A percentile compares a stretch with the other conserved stretches of the same genome.
Conservation (phyloP, 2,797 vertebrate genomes). For the Knipowitschia caucasica region DNA sequence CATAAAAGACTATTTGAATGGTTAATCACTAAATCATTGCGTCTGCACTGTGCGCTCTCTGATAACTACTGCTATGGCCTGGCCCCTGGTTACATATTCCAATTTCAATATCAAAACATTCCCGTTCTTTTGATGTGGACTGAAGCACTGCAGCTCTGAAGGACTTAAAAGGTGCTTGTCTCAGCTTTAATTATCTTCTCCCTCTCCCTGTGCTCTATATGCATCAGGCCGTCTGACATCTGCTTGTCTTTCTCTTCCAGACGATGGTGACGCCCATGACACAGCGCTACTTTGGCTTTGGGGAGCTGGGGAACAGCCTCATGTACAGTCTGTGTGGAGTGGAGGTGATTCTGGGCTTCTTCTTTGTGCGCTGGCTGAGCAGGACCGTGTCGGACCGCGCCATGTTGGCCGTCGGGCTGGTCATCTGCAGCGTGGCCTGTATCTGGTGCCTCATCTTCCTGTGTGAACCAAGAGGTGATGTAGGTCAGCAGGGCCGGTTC, state of each 20-base stretch:
- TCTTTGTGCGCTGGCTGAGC: constrained; percentile 83
- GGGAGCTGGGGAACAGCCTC: constrained; percentile 84
- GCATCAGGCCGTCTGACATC: constrained; percentile 19
- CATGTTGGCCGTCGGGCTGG: constrained; percentile 75
- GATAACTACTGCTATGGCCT: constrained; percentile 6
- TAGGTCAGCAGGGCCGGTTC: no score
- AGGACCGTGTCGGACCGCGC: constrained; percentile 74
- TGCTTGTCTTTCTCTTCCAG: constrained; percentile 47
- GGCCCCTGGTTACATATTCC: constrained; percentile 20
- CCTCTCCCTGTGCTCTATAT: neutral
- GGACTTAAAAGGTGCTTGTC: constrained; percentile 17
- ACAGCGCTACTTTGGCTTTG: constrained; percentile 79
- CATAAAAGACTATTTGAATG: neutral
- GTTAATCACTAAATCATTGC: neutral
- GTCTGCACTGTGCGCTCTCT: neutral
- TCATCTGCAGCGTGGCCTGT: constrained; percentile 80
- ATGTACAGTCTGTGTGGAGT: constrained; percentile 86
- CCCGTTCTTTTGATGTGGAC: constrained; percentile 25
- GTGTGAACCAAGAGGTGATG: constrained; percentile 75
- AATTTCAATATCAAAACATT: constrained; percentile 31
- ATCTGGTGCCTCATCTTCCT: constrained; percentile 85
- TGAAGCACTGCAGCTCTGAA: constrained; percentile 16
- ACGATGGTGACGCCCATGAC: constrained; percentile 87
- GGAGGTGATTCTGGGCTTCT: constrained; percentile 85
- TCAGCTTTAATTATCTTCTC: constrained; percentile 26